Conservation (phyloP, 2,888 invertebrate species). For the Osedax frankpressi region DNA sequence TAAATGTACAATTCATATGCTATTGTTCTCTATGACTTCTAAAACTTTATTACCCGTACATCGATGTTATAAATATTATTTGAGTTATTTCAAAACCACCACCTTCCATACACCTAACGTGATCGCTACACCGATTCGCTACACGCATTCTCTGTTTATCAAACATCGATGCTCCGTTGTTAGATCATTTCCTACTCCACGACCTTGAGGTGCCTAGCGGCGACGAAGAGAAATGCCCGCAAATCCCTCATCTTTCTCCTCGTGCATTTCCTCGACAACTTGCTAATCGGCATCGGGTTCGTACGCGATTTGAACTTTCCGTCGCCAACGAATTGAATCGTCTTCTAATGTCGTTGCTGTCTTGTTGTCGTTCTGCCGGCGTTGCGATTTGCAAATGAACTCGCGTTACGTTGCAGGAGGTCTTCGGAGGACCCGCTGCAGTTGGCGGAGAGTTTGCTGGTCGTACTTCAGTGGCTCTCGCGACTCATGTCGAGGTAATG, state of each 20-base stretch:
- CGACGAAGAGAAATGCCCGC: not conserved
- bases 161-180: too few relatives aligned
- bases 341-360: too few relatives aligned
- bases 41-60: too few relatives aligned
- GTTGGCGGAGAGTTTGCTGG: not conserved
- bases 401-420: not conserved
- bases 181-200: not conserved
- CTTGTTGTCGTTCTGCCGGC: too few relatives aligned
- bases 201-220: not conserved
- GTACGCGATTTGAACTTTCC: too few relatives aligned
- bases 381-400: too few relatives aligned
- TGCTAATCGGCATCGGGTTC: not conserved
- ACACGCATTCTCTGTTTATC: too few relatives aligned
- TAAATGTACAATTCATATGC: too few relatives aligned
- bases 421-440: not conserved
- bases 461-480: not conserved
- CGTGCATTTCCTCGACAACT: not conserved
- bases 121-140: not conserved
- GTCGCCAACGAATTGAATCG: too few relatives aligned
- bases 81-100: too few relatives aligned
- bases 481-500: too few relatives aligned
- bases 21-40: too few relatives aligned
- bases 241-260: not conserved
- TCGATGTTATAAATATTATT: not conserved
- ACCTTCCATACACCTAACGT: not conserved